Evolutionary conservation across 2,113 vertebrate species (phyloP), one percentile per base, ranked within the genome.

Genomic region (Gavia stellata): DNA sequence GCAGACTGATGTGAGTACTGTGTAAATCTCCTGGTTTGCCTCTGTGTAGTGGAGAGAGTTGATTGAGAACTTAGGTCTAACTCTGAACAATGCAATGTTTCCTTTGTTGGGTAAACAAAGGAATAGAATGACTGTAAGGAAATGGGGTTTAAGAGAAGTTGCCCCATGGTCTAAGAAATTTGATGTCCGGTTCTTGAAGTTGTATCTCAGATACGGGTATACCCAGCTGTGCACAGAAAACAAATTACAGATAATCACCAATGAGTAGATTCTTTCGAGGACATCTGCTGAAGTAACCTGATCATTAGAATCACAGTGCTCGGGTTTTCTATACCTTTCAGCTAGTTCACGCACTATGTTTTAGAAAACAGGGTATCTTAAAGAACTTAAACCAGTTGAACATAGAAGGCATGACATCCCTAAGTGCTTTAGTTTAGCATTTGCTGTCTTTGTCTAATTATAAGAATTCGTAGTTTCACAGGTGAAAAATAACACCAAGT

Each of bases 1-100:
- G 90, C 99, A 99, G 97, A 99, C 99, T 53, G 98, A 99, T 97
- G 99, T 99, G 97, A 98, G 99, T 98, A 95, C 49, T 84, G 16
- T 42, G 44, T 89, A 72, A 96, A 63, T 67, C 21, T 70, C 53
- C 47, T 86, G 53, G 19, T 79, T 91, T 71, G 11, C 36, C 31
- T 86, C n/a, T 88, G 16, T 56, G 18, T 36, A 40, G 29, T 38
- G 21, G 25, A 68, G 61, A 78, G 42, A 11, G 11, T 19, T 91
- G 58, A 8, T 12, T 73, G 58, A 40, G 33, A 62, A 6, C 25
- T 47, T 31, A 6, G 3, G 2, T 65, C 38, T 66, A 11, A 40
- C 20, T 81, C 31, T 80, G 50, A 72, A 29, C 31, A 49, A 8
- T 24, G 26, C 33, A 50, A 2, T 44, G 11, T 1, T 34, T 65